Evolutionary conservation across 2,888 invertebrate genomes (phyloP).

Genomic region (Drosophila fulvimacula): DNA sequence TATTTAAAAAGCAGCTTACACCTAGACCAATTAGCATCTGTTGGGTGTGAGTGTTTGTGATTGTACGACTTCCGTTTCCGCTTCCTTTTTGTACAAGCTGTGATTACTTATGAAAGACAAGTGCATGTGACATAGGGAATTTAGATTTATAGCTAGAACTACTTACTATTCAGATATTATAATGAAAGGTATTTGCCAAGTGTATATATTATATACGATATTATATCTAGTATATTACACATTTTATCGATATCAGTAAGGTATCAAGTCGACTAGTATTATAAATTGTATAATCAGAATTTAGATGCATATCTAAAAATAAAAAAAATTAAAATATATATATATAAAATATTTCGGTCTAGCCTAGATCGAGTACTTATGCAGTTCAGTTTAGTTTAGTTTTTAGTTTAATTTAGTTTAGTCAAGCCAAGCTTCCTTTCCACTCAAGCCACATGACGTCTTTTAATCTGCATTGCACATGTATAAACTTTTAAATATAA

Average conservation of each 20-base stretch:
- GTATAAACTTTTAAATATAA: background rate
- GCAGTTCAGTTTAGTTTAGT: too few relatives aligned
- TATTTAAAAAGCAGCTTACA: slow-evolving; percentile 7
- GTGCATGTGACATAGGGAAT: background rate
- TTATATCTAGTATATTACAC: too few relatives aligned
- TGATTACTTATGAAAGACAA: background rate
- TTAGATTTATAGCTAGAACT: background rate
- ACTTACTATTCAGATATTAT: background rate
- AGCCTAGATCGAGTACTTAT: too few relatives aligned
- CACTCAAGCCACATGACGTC: background rate
- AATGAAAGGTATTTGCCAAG: background rate
- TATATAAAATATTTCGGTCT: too few relatives aligned
- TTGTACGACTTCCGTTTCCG: slow-evolving; percentile 18
- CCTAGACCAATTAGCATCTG: slow-evolving; percentile 25
- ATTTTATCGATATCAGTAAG: too few relatives aligned
- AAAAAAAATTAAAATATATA: too few relatives aligned
- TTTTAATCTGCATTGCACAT: background rate
- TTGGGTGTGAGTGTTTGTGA: background rate
- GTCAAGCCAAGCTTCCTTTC: background rate
- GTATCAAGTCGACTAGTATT: too few relatives aligned
- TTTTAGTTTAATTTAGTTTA: background rate
- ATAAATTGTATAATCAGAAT: too few relatives aligned
- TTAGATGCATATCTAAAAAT: too few relatives aligned
- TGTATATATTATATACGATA: background rate
- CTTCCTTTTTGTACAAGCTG: slow-evolving; percentile 8